Evolutionary conservation across 2,113 vertebrate genomes (phyloP), one percentile per base, ranked within the genome.

Genomic region (Labrus mixtus): DNA sequence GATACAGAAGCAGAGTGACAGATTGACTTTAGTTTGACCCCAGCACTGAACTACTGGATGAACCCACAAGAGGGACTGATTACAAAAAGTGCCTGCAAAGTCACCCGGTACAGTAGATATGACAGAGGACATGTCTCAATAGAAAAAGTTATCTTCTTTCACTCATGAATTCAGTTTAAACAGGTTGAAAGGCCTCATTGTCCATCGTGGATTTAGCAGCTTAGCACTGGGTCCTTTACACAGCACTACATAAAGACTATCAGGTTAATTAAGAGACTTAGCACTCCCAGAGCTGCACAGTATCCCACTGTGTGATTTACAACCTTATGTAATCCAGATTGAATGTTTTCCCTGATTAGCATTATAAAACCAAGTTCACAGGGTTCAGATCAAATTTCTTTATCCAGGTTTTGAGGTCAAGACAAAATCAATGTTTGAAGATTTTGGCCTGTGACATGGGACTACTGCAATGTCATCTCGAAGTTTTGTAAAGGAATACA

Each of bases 241-340:
- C 55, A 68, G 46, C 25, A 60, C 58, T 77, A 8, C 45, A 22
- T 62, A 48, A 73, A 79, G 56, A 73, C 65, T 74, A 68, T 79
- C 64, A 73, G 64, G 75, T 65, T 66, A 71, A 87, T 84, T 86
- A 88, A 62, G 51, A 72, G 45, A 20, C 36, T 84, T 72, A 76
- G 82, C 66, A 78, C 60, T 65, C 12, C 1, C 45, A 25, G 39
- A 79, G 77, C 68, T 68, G 37, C 54, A 50, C 57, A 23, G 55
- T 62, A 59, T 83, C 78, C 72, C 60, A 48, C 12, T 16, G 41
- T 68, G 43, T 53, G 45, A 68, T 76, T 67, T 76, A 23, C 51
- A 68, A 36, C 33, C 16, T 19, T 5, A 29, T n/a, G 20, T 85
- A 78, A 88, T 85, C 87, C 84, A 76, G 67, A 68, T 25, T 51